Conservation (phyloP, 2,797 vertebrate species). For the Brotula barbata region DNA sequence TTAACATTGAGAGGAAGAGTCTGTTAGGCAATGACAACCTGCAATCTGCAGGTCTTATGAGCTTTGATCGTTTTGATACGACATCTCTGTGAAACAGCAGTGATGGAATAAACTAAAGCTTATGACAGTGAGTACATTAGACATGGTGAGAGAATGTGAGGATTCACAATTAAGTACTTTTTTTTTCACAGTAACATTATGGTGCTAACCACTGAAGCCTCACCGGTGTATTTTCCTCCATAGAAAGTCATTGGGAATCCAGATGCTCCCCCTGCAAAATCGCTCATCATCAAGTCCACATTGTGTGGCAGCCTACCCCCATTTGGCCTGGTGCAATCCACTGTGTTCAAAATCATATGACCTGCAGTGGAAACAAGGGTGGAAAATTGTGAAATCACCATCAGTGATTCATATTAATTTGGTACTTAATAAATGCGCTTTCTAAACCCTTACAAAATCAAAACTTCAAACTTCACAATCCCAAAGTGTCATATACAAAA, state of each 20-base stretch:
- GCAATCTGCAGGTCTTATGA: too few species aligned
- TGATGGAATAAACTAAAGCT: too few species aligned
- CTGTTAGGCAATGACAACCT: too few species aligned
- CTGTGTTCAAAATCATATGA: conserved; percentile 84
- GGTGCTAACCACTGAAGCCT: conserved; percentile 7
- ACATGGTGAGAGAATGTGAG: too few species aligned
- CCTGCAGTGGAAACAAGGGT: conserved; percentile 58
- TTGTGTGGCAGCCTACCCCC: conserved; percentile 76
- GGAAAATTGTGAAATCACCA: not conserved
- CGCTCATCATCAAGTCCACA: conserved; percentile 82
- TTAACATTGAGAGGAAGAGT: too few species aligned
- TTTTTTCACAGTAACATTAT: not conserved
- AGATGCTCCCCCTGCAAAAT: conserved; percentile 84
- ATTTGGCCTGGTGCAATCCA: conserved; percentile 84
- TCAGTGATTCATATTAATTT: not conserved
- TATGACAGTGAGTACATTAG: too few species aligned
- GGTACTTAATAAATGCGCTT: not conserved
- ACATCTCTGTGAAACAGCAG: too few species aligned
- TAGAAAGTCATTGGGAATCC: conserved; percentile 85
- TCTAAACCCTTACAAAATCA: not conserved
- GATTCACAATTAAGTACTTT: too few species aligned
- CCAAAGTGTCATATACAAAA: not conserved
- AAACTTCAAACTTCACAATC: not conserved
- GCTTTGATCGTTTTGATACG: too few species aligned
- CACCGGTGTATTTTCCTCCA: conserved; percentile 82